Conservation (phyloP, 1,140 invertebrate species). For the Euschistus heros region DNA sequence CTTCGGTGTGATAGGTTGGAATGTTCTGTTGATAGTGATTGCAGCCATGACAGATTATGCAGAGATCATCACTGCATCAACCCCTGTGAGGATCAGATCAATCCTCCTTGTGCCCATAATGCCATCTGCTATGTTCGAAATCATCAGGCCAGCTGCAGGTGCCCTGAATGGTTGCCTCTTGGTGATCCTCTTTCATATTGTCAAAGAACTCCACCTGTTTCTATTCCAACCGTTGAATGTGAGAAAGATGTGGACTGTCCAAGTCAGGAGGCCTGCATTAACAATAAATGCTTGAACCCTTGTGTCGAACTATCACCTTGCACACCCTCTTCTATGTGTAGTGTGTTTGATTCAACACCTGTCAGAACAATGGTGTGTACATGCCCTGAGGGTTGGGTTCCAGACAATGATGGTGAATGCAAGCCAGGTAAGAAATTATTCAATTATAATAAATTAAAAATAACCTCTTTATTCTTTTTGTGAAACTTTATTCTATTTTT, state of each 20-base stretch:
- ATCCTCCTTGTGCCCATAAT: constrained; percentile 63
- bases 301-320: constrained; percentile 63
- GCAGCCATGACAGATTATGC: constrained; percentile 58
- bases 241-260: constrained; percentile 66
- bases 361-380: constrained; percentile 75
- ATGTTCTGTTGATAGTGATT: constrained; percentile 64
- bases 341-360: constrained; percentile 67
- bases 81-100: constrained; percentile 51
- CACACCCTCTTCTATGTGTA: constrained; percentile 55
- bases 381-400: constrained; percentile 70
- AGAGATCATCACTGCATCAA: constrained; percentile 57
- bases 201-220: constrained; percentile 39
- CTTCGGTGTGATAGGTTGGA: constrained; percentile 65
- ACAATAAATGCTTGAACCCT: constrained; percentile 64
- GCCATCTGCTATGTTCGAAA: constrained; percentile 66
- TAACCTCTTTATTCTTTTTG: not conserved
- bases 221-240: constrained; percentile 55
- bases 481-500: not conserved
- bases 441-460: not conserved
- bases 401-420: constrained; percentile 63
- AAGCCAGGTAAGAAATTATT: constrained; percentile 39
- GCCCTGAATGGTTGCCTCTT: constrained; percentile 56
- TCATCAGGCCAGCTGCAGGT: constrained; percentile 61
- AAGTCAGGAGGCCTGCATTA: constrained; percentile 66
- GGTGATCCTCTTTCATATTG: constrained; percentile 73